Conservation (phyloP, 2,888 invertebrate species). For the Lepidochrysops patricia region DNA sequence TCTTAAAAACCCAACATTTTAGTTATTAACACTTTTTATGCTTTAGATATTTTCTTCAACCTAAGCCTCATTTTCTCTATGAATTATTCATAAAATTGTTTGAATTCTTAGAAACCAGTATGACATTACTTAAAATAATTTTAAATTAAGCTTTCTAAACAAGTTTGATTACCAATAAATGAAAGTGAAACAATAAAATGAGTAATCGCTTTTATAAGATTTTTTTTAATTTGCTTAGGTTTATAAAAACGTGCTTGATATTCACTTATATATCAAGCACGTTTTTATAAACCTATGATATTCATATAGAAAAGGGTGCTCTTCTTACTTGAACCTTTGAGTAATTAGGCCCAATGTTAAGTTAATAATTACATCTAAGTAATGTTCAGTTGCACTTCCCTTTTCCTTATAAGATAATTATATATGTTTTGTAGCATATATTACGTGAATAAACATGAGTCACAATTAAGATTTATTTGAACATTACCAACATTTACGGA, state of each 20-base stretch:
- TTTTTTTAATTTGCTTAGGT: neutral
- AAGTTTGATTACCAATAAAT: slow-evolving; percentile 14
- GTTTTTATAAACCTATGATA: no score
- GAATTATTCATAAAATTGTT: neutral
- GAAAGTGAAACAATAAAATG: neutral
- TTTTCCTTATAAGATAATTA: neutral
- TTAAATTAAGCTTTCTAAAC: slow-evolving; percentile 22
- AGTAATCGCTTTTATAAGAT: neutral
- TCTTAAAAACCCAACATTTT: no score
- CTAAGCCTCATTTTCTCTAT: neutral
- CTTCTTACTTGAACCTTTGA: no score
- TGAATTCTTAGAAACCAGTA: neutral
- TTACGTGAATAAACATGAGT: neutral
- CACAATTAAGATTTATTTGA: neutral
- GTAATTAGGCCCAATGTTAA: no score
- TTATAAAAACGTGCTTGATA: no score
- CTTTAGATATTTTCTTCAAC: neutral
- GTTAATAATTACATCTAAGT: neutral
- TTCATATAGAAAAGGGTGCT: no score
- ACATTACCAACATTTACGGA: neutral
- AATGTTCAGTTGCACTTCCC: neutral
- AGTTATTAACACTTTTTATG: no score
- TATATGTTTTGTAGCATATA: no score
- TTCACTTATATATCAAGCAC: no score
- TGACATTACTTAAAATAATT: slow-evolving; percentile 16